Base-by-base conservation (phyloP, 2,888 invertebrate genomes). In the Himalopsyche anomala region DNA sequence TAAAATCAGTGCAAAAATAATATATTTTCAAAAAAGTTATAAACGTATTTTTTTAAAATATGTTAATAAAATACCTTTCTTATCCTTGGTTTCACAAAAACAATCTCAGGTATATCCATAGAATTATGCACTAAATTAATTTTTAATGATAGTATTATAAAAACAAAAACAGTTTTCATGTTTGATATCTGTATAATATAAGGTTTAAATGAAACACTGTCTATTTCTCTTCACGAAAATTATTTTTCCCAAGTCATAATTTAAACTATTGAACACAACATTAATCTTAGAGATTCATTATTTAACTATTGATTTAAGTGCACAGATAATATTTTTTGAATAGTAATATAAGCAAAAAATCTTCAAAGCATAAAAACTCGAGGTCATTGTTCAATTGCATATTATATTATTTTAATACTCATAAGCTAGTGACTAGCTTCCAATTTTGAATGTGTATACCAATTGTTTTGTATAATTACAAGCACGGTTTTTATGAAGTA, bases 321-420 rank as follows among this genome's bases (percentile, higher is more conserved):
- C n/a, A 19, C 19, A 19, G 62, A 62, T 56, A 56, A 56, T 19
- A n/a, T 62, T 5, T 62, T 62, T 62, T 62, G 28, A 62, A 19
- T 11, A 62, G 56, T 19, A 2, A 19, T 28, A 12, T 17, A 56
- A 19, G 56, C 62, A 62, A 19, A 62, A 19, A 62, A 62, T 9
- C 19, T 62, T 2, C 9, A n/a, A 12, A 19, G 62, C 19, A 19
- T 19, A 62, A 56, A 62, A 19, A 62, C 56, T 28, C 62, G 62
- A 62, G 62, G 62, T 62, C 62, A 19, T 62, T 62, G 19, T n/a
- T 62, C 62, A 62, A 62, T 62, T 62, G 62, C 62, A 62, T 62
- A 62, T 62, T 5, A 11, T 8, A 62, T 62, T 15, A 15, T 51
- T 51, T 51, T 51, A 51, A 15, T 51, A 15, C 15, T 51, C 51